phyloP scores from a whole-genome alignment of 2,888 invertebrate genomes.

The Nomada flava region DNA sequence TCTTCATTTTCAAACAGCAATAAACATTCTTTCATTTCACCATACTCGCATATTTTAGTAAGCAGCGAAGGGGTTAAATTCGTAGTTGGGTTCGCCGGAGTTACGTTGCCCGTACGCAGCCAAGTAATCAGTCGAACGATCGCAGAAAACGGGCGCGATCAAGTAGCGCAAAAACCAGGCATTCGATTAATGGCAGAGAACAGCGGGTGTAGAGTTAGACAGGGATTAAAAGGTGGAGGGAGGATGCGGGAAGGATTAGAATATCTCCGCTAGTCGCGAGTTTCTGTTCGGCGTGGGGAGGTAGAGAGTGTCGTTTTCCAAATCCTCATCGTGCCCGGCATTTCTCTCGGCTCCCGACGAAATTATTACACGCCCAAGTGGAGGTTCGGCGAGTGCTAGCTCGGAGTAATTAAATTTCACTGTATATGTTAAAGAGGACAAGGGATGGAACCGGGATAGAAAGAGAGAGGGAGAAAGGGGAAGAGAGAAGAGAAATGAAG shows the following conservation, averaged over 20 bases:
- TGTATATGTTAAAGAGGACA: constrained; percentile 52
- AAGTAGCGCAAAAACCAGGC: constrained; percentile 22
- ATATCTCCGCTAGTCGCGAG: constrained; percentile 49
- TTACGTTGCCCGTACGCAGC: no score
- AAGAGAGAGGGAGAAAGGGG: background rate
- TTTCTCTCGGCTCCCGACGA: constrained; percentile 64
- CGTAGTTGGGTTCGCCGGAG: no score
- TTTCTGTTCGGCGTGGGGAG: constrained; percentile 43
- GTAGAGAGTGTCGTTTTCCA: constrained; percentile 34
- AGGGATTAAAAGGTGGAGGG: constrained; percentile 47
- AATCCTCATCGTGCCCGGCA: constrained; percentile 57
- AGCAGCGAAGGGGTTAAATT: no score
- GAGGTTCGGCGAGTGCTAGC: constrained; percentile 68
- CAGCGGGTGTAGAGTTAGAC: constrained; percentile 34
- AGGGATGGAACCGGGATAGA: background rate
- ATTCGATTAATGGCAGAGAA: constrained; percentile 55
- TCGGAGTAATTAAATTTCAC: constrained; percentile 75
- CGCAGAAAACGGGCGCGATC: background rate
- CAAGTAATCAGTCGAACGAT: background rate
- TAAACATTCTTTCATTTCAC: no score
- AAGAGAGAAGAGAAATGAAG: background rate
- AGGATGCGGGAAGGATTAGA: constrained; percentile 49
- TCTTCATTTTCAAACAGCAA: no score
- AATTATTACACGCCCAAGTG: constrained; percentile 70
- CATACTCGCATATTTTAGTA: no score